A percentile compares a stretch with the other conserved stretches of the same genome.
Evolutionary conservation across 2,888 invertebrate genomes (phyloP).

Genomic region (Ornithoptera priamus): DNA sequence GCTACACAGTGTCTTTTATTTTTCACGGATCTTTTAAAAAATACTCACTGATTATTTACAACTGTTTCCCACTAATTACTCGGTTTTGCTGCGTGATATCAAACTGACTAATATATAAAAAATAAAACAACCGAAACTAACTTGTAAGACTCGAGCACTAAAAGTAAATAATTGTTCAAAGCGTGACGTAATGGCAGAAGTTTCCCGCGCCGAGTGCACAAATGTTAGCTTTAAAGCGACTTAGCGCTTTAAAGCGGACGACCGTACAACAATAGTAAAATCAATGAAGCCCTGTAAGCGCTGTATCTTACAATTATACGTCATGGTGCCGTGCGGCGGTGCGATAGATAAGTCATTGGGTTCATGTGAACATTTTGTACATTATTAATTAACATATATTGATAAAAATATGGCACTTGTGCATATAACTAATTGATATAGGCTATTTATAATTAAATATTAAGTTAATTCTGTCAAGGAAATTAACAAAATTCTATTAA

Average conservation of each 20-base stretch:
- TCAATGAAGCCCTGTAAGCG: slow-evolving; percentile 14
- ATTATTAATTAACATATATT: too few species aligned
- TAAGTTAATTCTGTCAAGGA: too few species aligned
- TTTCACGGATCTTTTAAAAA: too few species aligned
- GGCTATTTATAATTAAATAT: too few species aligned
- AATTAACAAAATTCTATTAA: too few species aligned
- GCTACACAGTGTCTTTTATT: too few species aligned
- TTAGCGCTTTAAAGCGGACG: slow-evolving; percentile 9
- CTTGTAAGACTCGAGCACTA: background rate
- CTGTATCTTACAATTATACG: background rate
- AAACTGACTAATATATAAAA: background rate
- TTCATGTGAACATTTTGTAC: too few species aligned
- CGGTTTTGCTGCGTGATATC: too few species aligned
- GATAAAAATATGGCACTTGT: too few species aligned
- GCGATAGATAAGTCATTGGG: slow-evolving; percentile 6
- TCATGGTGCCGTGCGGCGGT: slow-evolving; percentile 24
- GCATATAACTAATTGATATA: too few species aligned
- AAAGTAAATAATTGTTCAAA: slow-evolving; percentile 4
- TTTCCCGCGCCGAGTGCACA: slow-evolving; percentile 28
- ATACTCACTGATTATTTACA: too few species aligned
- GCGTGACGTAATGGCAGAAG: slow-evolving; percentile 1
- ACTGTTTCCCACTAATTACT: too few species aligned
- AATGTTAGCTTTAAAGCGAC: background rate
- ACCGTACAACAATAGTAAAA: background rate
- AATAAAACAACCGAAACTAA: slow-evolving; percentile 2